Evolutionary conservation across 2,888 invertebrate genomes (phyloP).

Genomic region (Parnassius apollo): DNA sequence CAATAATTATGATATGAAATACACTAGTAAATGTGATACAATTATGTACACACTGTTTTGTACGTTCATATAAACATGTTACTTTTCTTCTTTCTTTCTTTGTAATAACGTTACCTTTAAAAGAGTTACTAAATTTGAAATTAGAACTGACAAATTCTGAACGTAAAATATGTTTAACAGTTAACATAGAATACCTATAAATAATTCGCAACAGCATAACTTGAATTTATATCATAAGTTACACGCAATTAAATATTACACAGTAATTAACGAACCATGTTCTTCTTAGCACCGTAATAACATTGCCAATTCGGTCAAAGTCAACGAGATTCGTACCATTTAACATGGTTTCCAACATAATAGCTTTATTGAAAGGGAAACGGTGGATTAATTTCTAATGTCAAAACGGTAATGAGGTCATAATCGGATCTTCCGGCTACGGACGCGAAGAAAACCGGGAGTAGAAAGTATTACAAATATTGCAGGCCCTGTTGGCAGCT

Average conservation of each 20-base stretch:
- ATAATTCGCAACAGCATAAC: background rate
- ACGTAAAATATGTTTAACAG: no score
- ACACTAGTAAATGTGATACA: no score
- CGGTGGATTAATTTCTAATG: slow-evolving; percentile 46
- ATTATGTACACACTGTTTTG: no score
- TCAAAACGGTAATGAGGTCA: slow-evolving; percentile 56
- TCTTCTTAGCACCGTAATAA: slow-evolving; percentile 10
- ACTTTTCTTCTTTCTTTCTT: no score
- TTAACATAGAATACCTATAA: no score
- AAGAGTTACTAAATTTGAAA: no score
- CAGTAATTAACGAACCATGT: background rate
- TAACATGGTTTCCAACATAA: slow-evolving; percentile 25
- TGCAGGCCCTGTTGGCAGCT: slow-evolving; percentile 51
- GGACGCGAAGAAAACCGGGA: slow-evolving; percentile 38
- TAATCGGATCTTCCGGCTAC: slow-evolving; percentile 65
- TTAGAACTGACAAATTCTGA: no score
- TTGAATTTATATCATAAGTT: background rate
- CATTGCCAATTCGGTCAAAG: slow-evolving; percentile 14
- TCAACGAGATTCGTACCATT: slow-evolving; percentile 14
- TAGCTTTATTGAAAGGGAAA: slow-evolving; percentile 46
- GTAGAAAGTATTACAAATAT: slow-evolving; percentile 60
- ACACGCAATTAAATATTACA: slow-evolving; percentile 2
- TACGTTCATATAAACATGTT: no score
- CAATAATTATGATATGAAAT: no score
- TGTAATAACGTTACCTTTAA: no score